phyloP scores from a whole-genome alignment of 2,888 invertebrate genomes.

The Coenonympha arcania region DNA sequence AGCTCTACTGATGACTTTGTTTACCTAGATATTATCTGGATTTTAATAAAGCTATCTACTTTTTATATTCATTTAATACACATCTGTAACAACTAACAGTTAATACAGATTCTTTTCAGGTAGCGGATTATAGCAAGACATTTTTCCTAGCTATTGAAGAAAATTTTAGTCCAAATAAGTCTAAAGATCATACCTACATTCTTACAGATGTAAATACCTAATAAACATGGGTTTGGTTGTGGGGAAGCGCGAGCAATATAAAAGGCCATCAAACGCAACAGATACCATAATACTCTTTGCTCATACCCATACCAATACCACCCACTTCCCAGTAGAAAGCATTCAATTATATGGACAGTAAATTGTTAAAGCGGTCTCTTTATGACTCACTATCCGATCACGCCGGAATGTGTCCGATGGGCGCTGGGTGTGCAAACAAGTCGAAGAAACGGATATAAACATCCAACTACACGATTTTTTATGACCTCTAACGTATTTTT shows the following conservation, averaged over 20 bases:
- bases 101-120: too few relatives aligned
- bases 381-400: slow-evolving; percentile 43
- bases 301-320: background rate
- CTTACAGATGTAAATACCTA: too few relatives aligned
- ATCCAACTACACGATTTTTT: slow-evolving; percentile 18
- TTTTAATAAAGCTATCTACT: too few relatives aligned
- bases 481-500: background rate
- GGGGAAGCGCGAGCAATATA: slow-evolving; percentile 1
- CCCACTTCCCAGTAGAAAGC: slow-evolving; percentile 17
- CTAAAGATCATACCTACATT: too few relatives aligned
- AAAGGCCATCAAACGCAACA: slow-evolving; percentile 8
- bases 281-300: background rate
- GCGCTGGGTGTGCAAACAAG: slow-evolving; percentile 49
- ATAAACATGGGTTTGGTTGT: background rate
- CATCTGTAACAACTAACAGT: too few relatives aligned
- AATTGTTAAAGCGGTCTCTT: slow-evolving; percentile 27
- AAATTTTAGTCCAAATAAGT: too few relatives aligned
- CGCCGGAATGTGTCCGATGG: slow-evolving; percentile 31
- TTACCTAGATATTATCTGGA: too few relatives aligned
- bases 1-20: too few relatives aligned
- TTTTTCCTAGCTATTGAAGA: too few relatives aligned
- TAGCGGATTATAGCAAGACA: too few relatives aligned
- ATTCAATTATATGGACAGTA: slow-evolving; percentile 14
- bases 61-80: too few relatives aligned
- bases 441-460: slow-evolving; percentile 14